Percentiles rank a stretch among this genome's conserved stretches.
Conservation (phyloP, 2,888 invertebrate genomes). For the Clepsis dumicolana region DNA sequence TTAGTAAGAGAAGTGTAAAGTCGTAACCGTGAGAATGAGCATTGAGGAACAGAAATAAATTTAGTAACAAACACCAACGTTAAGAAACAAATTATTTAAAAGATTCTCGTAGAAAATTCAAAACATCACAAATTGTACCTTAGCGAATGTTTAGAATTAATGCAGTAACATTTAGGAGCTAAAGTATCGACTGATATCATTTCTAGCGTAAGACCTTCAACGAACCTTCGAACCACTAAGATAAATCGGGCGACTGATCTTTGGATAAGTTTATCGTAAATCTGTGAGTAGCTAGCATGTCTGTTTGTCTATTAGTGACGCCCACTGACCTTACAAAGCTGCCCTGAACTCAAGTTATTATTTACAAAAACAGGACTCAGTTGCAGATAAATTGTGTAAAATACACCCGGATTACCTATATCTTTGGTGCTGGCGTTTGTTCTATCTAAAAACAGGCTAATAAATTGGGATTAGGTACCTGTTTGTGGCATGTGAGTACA, state of each 20-base stretch:
- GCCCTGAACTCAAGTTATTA: too few relatives aligned
- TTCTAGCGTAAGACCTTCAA: conserved; percentile 60
- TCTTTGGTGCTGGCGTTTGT: too few relatives aligned
- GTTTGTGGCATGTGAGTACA: too few relatives aligned
- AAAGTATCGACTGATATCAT: conserved; percentile 54
- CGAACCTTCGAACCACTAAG: conserved; percentile 54
- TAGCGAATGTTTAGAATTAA: conserved; percentile 25
- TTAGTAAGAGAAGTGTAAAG: too few relatives aligned
- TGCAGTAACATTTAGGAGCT: conserved; percentile 27
- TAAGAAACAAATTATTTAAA: conserved; percentile 1
- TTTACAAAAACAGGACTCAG: too few relatives aligned
- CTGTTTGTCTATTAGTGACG: not conserved
- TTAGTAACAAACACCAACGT: not conserved
- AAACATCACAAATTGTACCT: conserved; percentile 40
- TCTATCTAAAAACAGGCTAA: too few relatives aligned
- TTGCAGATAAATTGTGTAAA: not conserved
- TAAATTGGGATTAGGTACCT: too few relatives aligned
- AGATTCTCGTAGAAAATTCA: conserved; percentile 1
- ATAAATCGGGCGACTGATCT: conserved; percentile 32
- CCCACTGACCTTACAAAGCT: not conserved
- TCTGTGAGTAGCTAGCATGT: conserved; percentile 5
- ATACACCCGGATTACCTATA: not conserved
- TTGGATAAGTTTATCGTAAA: conserved; percentile 13
- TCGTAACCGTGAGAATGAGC: too few relatives aligned
- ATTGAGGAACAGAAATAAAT: not conserved